phyloP scores from a whole-genome alignment of 2,113 vertebrate genomes.

The Leptosomus discolor region DNA sequence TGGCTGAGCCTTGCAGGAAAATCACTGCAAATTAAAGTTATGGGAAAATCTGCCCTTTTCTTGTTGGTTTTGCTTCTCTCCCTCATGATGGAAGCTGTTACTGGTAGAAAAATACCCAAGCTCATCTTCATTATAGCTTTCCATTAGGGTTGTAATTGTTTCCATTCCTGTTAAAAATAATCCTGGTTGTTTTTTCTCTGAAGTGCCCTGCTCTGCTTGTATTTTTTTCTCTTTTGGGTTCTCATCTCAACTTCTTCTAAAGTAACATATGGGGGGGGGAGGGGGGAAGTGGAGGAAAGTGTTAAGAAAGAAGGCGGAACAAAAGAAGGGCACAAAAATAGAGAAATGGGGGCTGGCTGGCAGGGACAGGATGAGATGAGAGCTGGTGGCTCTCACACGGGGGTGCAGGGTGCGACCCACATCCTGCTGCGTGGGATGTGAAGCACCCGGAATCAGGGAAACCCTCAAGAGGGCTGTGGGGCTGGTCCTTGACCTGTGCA shows the following conservation, averaged over 20 bases:
- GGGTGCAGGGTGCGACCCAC: accelerated
- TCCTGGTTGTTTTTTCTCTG: not conserved
- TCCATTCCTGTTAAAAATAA: not conserved
- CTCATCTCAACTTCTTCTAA: not conserved
- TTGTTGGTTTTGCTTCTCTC: not conserved
- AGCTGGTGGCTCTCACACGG: not conserved
- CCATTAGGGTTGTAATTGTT: conserved; percentile 1
- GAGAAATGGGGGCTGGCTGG: not conserved
- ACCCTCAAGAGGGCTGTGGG: accelerated
- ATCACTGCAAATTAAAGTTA: not conserved
- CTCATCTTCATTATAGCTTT: not conserved
- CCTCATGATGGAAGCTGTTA: not conserved
- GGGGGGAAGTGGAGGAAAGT: not conserved
- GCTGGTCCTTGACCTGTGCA: accelerated
- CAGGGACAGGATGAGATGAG: not conserved
- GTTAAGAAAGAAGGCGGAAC: conserved; percentile 20
- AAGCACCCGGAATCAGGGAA: accelerated
- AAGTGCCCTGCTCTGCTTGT: not conserved
- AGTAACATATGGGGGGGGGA: not conserved
- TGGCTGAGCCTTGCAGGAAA: not conserved
- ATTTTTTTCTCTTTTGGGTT: not conserved
- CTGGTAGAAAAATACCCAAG: not conserved
- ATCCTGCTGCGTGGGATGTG: accelerated
- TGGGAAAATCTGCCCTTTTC: not conserved
- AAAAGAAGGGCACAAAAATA: conserved; percentile 18